These are phyloP conservation scores for Ooceraea biroi DNA, from an alignment of 1,140 invertebrate genomes.

Conservation along the genomic window DNA sequence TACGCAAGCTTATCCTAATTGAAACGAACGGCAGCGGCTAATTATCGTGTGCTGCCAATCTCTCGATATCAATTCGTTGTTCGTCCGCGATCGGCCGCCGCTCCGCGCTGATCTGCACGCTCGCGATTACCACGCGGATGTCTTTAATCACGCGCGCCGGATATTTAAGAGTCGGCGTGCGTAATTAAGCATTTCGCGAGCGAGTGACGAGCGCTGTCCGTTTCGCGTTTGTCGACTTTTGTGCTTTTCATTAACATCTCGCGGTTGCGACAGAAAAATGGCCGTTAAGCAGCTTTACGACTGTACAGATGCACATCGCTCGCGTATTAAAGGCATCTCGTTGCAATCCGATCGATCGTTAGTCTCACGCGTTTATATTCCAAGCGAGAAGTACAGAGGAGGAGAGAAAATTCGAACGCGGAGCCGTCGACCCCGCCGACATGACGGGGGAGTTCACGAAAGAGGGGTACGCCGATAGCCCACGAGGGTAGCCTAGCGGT, in stretches of 20 bases:
- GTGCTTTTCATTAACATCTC: constrained; percentile 33
- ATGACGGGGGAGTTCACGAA: too few relatives aligned
- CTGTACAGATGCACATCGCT: too few relatives aligned
- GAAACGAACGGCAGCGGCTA: constrained; percentile 58
- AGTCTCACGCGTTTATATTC: too few relatives aligned
- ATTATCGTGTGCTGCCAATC: constrained; percentile 61
- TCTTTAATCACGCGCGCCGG: constrained; percentile 27
- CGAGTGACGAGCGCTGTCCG: not conserved
- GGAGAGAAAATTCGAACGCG: too few relatives aligned
- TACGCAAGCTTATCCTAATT: constrained; percentile 67
- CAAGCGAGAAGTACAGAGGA: too few relatives aligned
- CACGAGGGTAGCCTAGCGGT: constrained; percentile 56
- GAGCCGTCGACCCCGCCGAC: too few relatives aligned
- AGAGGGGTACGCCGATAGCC: too few relatives aligned
- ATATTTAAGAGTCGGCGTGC: constrained; percentile 22
- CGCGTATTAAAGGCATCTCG: too few relatives aligned
- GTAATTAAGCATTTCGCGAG: constrained; percentile 26
- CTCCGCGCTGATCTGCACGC: not conserved
- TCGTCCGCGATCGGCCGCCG: constrained; percentile 27
- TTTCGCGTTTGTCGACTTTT: constrained; percentile 26
- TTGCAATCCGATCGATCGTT: too few relatives aligned
- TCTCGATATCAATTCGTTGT: constrained; percentile 42
- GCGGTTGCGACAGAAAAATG: constrained; percentile 2
- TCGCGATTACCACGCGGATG: not conserved
- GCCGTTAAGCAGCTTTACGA: constrained; percentile 15